phyloP scores from a whole-genome alignment of 2,113 vertebrate species.

The Ochotona curzoniae region DNA sequence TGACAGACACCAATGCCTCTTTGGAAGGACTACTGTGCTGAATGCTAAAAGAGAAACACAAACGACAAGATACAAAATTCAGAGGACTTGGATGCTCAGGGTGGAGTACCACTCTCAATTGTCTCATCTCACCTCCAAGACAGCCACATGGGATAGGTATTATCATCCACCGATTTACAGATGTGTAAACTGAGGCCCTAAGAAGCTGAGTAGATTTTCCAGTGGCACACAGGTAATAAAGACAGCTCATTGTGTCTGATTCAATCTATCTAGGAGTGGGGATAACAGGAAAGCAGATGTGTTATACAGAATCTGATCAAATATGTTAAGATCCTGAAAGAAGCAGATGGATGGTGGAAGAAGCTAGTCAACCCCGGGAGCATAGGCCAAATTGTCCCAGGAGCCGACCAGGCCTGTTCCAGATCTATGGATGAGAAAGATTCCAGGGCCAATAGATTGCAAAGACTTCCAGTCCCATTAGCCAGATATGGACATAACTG shows the following conservation, averaged over 20 bases:
- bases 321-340: neutral
- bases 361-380: neutral
- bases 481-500: neutral
- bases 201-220: neutral
- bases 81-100: neutral
- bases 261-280: too few species aligned
- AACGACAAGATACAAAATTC: neutral
- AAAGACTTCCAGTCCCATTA: neutral
- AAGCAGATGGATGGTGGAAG: neutral
- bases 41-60: neutral
- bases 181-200: conserved; percentile 9
- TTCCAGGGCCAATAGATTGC: neutral
- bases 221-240: neutral
- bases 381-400: neutral
- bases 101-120: neutral
- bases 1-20: neutral
- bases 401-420: neutral
- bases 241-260: too few species aligned
- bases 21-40: neutral
- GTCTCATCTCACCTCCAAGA: neutral
- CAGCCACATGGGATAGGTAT: neutral
- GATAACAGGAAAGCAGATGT: neutral
- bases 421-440: neutral
- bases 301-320: neutral
- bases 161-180: neutral